These are phyloP conservation scores for Cerastis leucographa DNA, from an alignment of 2,888 invertebrate species.

Conservation along the genomic window DNA sequence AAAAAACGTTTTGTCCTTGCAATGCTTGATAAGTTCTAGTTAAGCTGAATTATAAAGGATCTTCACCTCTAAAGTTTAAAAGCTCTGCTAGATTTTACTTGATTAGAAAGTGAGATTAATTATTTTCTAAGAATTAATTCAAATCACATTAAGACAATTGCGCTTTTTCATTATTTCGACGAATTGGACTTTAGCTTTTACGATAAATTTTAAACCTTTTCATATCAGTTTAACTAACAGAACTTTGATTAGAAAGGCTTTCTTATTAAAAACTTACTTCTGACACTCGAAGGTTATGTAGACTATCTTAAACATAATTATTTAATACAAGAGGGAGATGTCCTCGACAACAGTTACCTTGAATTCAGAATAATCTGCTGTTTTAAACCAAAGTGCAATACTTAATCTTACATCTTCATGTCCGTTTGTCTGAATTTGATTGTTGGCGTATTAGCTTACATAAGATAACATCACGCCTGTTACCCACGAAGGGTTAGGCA, in stretches of 20 bases:
- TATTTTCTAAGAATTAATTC: background rate
- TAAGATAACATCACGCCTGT: no score
- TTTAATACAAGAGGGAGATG: background rate
- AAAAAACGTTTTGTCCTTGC: no score
- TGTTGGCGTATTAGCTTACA: background rate
- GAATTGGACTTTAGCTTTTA: background rate
- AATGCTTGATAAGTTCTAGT: background rate
- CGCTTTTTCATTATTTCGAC: constrained; percentile 6
- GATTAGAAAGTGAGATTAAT: background rate
- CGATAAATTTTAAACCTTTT: constrained; percentile 2
- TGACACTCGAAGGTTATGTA: no score
- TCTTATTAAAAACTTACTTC: background rate
- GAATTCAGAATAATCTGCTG: background rate
- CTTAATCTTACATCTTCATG: background rate
- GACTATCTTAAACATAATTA: background rate
- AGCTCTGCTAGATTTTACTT: background rate
- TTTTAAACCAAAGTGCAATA: background rate
- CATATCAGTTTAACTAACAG: constrained; percentile 2
- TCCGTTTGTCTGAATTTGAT: background rate
- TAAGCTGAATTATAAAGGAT: background rate
- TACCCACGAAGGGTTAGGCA: no score
- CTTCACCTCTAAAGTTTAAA: background rate
- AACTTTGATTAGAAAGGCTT: background rate
- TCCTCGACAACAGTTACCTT: background rate
- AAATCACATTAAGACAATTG: background rate